Base-by-base conservation (phyloP, 2,113 vertebrate species). In the Limanda limanda region DNA sequence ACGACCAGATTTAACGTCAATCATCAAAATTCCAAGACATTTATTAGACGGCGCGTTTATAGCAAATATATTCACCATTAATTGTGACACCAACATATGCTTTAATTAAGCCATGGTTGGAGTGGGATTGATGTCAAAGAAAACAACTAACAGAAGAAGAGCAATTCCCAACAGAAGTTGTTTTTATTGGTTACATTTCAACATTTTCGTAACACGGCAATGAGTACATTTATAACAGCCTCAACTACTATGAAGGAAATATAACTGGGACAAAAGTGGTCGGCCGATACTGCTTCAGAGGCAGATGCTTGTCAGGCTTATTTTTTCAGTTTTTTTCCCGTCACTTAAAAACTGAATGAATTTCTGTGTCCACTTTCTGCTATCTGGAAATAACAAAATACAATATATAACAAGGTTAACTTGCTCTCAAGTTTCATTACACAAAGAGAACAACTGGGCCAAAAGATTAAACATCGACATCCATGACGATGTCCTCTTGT, bases 401-500 rank as follows among this genome's bases (percentile, higher is more conserved):
- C 18, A 82, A 70, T 61, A 68, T 70, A 84, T 66, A 42, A 77
- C 18, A 73, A 56, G 15, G 25, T 27, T 8, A 74, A 72, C 47
- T 27, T 76, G 58, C 2, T 68, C 35, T 54, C 0, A 7, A 35
- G 51, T n/a, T 54, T n/a, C 51, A 54, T 15, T 1, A 23, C 54
- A 65, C 15, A 25, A 72, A 60, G 17, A 21, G 24, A 57, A 14
- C 24, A 57, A 14, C 18, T 3, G 20, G 12, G 14, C 2, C 8
- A 40, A 7, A 10, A 71, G 23, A 64, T 88, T 67, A 92, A 58
- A 64, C 5, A 48, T 87, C 82, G 47, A 88, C 89, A 42, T 95
- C 96, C 97, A 98, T 98, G 67, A 96, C 94, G 90, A 97, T 94
- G 20, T 98, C 96, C 69, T 98, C 93, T 78, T 97, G 96, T 70